These are phyloP conservation scores for Ophion ventricosus DNA, from an alignment of 2,888 invertebrate species.

Conservation along the genomic window DNA sequence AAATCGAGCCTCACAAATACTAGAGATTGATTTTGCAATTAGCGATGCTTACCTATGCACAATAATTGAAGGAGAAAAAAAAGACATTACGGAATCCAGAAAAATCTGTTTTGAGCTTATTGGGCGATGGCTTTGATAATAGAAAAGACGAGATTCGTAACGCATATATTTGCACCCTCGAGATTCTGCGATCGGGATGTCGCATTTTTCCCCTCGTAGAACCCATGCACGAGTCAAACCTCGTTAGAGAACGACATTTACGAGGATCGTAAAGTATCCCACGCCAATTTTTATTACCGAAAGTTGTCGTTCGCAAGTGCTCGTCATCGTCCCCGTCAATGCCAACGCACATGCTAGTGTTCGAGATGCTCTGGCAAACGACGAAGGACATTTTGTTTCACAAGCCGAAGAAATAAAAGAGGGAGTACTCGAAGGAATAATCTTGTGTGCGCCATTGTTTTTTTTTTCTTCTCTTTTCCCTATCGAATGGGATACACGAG, in stretches of 20 bases:
- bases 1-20: neutral
- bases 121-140: constrained; percentile 1
- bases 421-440: constrained; percentile 20
- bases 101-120: neutral
- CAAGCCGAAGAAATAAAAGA: constrained; percentile 12
- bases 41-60: neutral
- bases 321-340: constrained; percentile 30
- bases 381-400: constrained; percentile 22
- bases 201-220: constrained; percentile 1
- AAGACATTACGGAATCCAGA: neutral
- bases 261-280: constrained; percentile 57
- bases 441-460: constrained; percentile 4
- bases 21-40: neutral
- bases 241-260: constrained; percentile 59
- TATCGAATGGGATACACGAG: constrained; percentile 14
- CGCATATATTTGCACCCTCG: neutral
- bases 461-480: neutral
- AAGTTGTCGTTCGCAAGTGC: constrained; percentile 29
- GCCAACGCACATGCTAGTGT: constrained; percentile 5
- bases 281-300: constrained; percentile 48
- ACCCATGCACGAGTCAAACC: constrained; percentile 36
- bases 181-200: neutral
- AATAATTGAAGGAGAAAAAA: neutral
- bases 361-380: constrained; percentile 14
- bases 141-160: constrained; percentile 31